Percentiles rank a stretch among this genome's conserved stretches.
phyloP scores from a whole-genome alignment of 2,888 invertebrate species.

The Lasioglossum vierecki region DNA sequence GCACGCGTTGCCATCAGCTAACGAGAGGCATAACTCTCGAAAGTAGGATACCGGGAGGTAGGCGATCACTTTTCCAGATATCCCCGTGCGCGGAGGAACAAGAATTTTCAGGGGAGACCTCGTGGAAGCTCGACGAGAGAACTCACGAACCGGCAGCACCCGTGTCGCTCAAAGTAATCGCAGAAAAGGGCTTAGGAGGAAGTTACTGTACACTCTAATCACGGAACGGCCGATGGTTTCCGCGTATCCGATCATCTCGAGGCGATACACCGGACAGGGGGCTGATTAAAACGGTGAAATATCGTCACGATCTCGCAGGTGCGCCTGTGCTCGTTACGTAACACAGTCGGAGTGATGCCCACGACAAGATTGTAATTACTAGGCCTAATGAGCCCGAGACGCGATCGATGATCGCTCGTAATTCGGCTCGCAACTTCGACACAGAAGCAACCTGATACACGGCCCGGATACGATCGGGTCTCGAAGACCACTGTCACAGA shows the following conservation, averaged over 20 bases:
- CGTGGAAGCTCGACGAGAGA: background rate
- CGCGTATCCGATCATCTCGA: conserved; percentile 63
- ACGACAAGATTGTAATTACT: conserved; percentile 69
- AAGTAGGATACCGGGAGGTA: conserved; percentile 22
- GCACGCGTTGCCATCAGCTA: conserved; percentile 41
- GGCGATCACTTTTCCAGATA: conserved; percentile 44
- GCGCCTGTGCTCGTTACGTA: conserved; percentile 58
- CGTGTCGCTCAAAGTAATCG: conserved; percentile 27
- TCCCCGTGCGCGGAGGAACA: background rate
- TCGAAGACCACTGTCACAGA: background rate
- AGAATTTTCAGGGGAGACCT: conserved; percentile 6
- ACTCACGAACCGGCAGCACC: background rate
- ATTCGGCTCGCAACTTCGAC: conserved; percentile 41
- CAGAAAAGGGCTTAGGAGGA: conserved; percentile 20
- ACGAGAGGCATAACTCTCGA: conserved; percentile 47
- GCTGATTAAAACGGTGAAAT: conserved; percentile 72
- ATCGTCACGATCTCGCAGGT: conserved; percentile 65
- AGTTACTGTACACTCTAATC: conserved; percentile 39
- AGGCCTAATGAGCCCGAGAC: conserved; percentile 63
- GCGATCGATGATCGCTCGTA: conserved; percentile 62
- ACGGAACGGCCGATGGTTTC: conserved; percentile 53
- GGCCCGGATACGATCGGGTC: background rate
- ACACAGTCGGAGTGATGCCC: conserved; percentile 50
- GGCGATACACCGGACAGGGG: conserved; percentile 49
- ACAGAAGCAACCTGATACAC: background rate